phyloP scores from a whole-genome alignment of 2,888 invertebrate species.

The Drosophila niveifrons region DNA sequence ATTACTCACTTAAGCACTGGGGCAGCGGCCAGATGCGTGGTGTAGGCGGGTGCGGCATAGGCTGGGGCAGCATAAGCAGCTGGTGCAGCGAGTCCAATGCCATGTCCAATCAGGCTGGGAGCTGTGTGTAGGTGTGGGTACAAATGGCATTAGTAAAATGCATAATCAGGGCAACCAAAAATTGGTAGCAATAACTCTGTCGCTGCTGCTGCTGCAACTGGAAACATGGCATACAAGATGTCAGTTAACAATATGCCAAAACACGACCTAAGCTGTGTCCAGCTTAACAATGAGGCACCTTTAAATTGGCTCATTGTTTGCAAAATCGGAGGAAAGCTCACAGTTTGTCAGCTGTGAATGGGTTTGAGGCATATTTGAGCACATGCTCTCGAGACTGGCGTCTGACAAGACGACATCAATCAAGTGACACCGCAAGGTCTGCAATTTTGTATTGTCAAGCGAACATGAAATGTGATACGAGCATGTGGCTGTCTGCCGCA shows the following conservation, averaged over 20 bases:
- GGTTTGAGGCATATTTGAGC: slow-evolving; percentile 11
- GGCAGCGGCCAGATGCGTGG: slow-evolving; percentile 81
- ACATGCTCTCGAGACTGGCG: slow-evolving; percentile 14
- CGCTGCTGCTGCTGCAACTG: background rate
- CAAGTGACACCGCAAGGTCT: slow-evolving; percentile 57
- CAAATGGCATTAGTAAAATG: slow-evolving; percentile 36
- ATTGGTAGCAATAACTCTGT: background rate
- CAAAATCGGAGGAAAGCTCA: background rate
- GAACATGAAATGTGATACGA: slow-evolving; percentile 37
- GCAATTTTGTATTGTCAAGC: slow-evolving; percentile 43
- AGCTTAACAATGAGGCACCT: too few relatives aligned
- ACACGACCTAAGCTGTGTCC: background rate
- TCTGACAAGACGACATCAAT: slow-evolving; percentile 71
- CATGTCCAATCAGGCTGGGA: slow-evolving; percentile 79
- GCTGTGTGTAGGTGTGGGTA: slow-evolving; percentile 44
- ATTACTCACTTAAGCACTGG: slow-evolving; percentile 83
- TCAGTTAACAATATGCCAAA: slow-evolving; percentile 16
- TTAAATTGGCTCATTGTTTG: slow-evolving; percentile 35
- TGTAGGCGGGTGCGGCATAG: slow-evolving; percentile 66
- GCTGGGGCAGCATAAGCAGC: slow-evolving; percentile 62
- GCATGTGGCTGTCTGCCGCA: background rate
- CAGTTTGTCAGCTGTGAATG: background rate
- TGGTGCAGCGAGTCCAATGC: slow-evolving; percentile 66
- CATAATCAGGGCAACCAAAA: slow-evolving; percentile 9
- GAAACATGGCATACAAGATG: background rate